phyloP scores from a whole-genome alignment of 2,888 invertebrate species.

The Folsomia manolachei region DNA sequence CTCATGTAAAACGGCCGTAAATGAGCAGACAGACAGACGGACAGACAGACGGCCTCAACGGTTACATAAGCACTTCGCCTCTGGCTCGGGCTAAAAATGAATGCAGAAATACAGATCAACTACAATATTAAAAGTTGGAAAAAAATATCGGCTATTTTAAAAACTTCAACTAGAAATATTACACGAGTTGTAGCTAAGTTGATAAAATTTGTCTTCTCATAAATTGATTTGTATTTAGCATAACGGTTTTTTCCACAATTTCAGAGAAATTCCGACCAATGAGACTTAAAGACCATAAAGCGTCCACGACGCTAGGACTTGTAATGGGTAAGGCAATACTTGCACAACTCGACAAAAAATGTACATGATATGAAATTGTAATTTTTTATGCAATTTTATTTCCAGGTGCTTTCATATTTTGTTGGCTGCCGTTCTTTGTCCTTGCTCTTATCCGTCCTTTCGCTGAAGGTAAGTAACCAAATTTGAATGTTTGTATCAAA shows the following conservation, averaged over 20 bases:
- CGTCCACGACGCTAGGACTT: conserved; percentile 90
- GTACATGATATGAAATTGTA: no score
- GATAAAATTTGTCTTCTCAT: neutral
- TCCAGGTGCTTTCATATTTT: conserved; percentile 72
- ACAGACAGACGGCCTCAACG: no score
- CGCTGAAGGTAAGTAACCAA: conserved; percentile 58
- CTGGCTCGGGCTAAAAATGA: no score
- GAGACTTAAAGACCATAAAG: conserved; percentile 75
- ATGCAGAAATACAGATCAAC: no score
- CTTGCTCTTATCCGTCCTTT: conserved; percentile 87
- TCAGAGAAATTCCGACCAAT: conserved; percentile 47
- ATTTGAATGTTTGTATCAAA: no score
- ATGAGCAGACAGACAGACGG: no score
- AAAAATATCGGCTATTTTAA: neutral
- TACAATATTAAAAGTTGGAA: neutral
- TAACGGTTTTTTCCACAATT: no score
- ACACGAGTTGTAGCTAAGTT: no score
- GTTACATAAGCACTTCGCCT: no score
- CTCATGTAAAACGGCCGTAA: no score
- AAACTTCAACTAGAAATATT: no score
- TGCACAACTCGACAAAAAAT: no score
- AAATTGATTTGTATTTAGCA: neutral
- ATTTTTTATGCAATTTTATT: conserved; percentile 68
- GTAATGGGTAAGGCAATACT: conserved; percentile 72
- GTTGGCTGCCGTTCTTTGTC: conserved; percentile 95